Percentiles rank a stretch among this genome's conserved stretches.
Evolutionary conservation across 2,888 invertebrate species (phyloP).

Genomic region (Phyllotreta striolata): DNA sequence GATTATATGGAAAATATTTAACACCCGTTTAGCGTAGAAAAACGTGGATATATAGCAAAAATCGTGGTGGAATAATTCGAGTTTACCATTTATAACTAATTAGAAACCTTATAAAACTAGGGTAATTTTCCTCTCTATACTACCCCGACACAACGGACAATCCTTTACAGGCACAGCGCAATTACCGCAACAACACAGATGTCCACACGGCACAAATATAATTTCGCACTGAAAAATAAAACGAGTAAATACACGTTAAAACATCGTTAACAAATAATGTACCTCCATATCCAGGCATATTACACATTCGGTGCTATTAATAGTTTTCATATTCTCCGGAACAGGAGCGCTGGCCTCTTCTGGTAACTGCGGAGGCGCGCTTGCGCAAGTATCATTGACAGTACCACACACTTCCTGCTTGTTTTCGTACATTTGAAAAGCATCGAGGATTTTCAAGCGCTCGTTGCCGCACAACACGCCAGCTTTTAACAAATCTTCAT

Average conservation of each 20-base stretch:
- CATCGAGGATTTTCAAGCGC: constrained; percentile 69
- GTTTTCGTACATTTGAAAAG: constrained; percentile 68
- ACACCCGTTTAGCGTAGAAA: neutral
- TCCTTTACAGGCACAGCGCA: constrained; percentile 70
- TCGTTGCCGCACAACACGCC: constrained; percentile 68
- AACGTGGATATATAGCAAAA: constrained; percentile 7
- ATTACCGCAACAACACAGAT: constrained; percentile 80
- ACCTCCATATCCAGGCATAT: constrained; percentile 81
- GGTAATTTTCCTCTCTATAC: constrained; percentile 72
- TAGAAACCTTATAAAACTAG: constrained; percentile 65
- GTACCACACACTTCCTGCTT: constrained; percentile 29
- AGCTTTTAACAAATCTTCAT: constrained; percentile 66
- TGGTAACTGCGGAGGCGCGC: constrained; percentile 49
- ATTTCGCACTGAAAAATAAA: constrained; percentile 71
- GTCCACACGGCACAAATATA: constrained; percentile 88
- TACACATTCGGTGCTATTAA: constrained; percentile 75
- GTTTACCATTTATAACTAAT: constrained; percentile 52
- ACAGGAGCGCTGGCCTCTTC: constrained; percentile 55
- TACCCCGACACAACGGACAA: constrained; percentile 83
- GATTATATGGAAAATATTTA: constrained; percentile 4
- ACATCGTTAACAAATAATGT: constrained; percentile 32
- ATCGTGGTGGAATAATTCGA: neutral
- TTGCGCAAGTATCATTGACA: constrained; percentile 35
- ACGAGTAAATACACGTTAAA: neutral
- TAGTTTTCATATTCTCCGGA: constrained; percentile 55